These are phyloP conservation scores for Caenorhabditis remanei DNA, from an alignment of 1,140 invertebrate species.

Conservation along the genomic window DNA sequence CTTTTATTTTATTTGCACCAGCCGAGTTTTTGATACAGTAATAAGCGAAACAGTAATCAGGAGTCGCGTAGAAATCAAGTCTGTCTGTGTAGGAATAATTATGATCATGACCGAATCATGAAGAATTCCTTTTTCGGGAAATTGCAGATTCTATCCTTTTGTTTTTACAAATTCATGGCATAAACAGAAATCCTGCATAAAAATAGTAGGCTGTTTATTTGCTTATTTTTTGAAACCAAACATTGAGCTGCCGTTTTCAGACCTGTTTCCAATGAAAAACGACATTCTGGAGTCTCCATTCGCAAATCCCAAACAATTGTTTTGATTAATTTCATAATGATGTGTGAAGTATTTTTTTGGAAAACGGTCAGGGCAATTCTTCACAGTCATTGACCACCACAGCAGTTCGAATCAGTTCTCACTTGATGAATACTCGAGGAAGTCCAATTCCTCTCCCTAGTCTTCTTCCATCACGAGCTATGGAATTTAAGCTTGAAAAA, in stretches of 20 bases:
- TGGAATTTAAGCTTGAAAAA: too few species aligned
- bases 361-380: too few species aligned
- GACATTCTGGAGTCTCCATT: conserved; percentile 44
- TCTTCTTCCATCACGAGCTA: too few species aligned
- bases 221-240: conserved; percentile 57
- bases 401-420: too few species aligned
- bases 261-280: conserved; percentile 60
- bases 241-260: conserved; percentile 62
- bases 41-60: conserved; percentile 61
- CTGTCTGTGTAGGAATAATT: conserved; percentile 49
- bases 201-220: conserved; percentile 58
- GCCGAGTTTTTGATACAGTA: conserved; percentile 57
- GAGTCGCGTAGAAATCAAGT: conserved; percentile 49
- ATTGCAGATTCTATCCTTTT: conserved; percentile 34
- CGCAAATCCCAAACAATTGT: conserved; percentile 66
- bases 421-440: too few species aligned
- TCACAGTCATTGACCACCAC: too few species aligned
- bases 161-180: conserved; percentile 61
- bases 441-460: too few species aligned
- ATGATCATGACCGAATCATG: background rate
- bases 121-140: conserved; percentile 16
- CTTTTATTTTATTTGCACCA: conserved; percentile 2
- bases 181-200: conserved; percentile 66
- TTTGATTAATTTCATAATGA: conserved; percentile 63
- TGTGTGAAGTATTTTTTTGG: too few species aligned